These are phyloP conservation scores for Penaeus vannamei DNA, from an alignment of 1,140 invertebrate species.

Conservation along the genomic window DNA sequence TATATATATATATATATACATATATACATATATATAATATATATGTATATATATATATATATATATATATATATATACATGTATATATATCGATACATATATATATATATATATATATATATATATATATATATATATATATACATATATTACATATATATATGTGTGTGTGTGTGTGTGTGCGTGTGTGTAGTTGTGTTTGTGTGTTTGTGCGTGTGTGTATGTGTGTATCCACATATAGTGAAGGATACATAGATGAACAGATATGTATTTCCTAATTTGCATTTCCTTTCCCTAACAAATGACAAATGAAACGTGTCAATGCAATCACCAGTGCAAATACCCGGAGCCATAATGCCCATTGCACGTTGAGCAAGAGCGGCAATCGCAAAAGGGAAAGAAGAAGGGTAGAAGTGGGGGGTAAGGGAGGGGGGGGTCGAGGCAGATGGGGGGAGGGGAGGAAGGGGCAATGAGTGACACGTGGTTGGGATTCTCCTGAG, in stretches of 20 bases:
- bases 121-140: conserved; percentile 30
- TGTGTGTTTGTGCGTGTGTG: conserved; percentile 7
- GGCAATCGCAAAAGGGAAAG: neutral
- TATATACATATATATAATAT: conserved; percentile 41
- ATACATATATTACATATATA: conserved; percentile 8
- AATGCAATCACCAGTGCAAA: neutral
- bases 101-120: conserved; percentile 13
- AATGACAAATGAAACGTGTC: no score
- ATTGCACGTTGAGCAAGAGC: neutral
- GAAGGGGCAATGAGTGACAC: neutral
- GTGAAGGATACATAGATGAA: neutral
- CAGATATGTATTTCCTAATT: no score
- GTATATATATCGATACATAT: neutral
- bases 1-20: conserved; percentile 33
- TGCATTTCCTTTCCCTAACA: no score
- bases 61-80: neutral
- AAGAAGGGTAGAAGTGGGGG: no score
- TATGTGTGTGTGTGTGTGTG: neutral
- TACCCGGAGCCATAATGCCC: neutral
- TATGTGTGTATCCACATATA: neutral
- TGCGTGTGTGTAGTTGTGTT: neutral
- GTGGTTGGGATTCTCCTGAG: no score
- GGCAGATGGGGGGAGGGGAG: neutral
- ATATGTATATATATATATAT: neutral
- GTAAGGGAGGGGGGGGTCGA: neutral